phyloP scores from a whole-genome alignment of 2,113 vertebrate genomes.

The Carettochelys insculpta region DNA sequence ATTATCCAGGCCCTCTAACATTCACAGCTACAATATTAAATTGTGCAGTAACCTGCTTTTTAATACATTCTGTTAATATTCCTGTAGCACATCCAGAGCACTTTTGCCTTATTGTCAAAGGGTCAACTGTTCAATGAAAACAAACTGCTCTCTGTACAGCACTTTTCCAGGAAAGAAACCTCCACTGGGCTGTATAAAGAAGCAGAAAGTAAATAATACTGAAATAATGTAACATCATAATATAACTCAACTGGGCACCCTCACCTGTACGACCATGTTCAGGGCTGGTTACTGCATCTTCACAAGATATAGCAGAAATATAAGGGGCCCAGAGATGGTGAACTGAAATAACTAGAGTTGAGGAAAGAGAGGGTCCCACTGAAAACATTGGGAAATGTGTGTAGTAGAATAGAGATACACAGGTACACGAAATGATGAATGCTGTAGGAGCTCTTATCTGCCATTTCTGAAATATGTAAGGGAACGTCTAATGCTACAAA shows the following conservation, averaged over 20 bases:
- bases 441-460: background rate
- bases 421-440: background rate
- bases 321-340: background rate
- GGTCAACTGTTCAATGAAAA: conserved; percentile 42
- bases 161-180: background rate
- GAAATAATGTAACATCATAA: background rate
- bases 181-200: background rate
- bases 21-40: conserved; percentile 53
- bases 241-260: background rate
- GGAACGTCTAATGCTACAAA: background rate
- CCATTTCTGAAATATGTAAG: background rate
- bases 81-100: conserved; percentile 40
- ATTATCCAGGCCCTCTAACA: conserved; percentile 40
- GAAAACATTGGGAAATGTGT: background rate
- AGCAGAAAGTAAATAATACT: background rate
- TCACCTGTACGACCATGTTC: background rate
- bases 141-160: background rate
- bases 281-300: background rate
- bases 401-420: rapidly evolving
- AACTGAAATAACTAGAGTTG: background rate
- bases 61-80: conserved; percentile 18
- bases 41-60: conserved; percentile 34
- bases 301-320: background rate
- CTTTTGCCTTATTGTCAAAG: conserved; percentile 45
- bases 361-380: background rate